Percentiles rank a stretch among this genome's conserved stretches.
Conservation (phyloP, 2,797 vertebrate genomes). For the Megaceryle alcyon region DNA sequence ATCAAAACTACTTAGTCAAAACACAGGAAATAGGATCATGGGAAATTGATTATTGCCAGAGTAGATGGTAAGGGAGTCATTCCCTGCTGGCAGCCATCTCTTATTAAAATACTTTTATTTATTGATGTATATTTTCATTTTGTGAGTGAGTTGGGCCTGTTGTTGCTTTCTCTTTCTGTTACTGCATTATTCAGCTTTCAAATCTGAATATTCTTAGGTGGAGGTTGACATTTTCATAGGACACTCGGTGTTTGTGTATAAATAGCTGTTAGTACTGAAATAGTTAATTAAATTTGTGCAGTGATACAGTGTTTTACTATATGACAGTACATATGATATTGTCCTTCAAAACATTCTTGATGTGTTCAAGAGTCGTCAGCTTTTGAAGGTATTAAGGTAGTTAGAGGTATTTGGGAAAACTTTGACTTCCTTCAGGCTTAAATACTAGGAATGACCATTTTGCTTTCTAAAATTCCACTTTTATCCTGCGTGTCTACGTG, state of each 20-base stretch:
- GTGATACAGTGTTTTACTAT: not conserved
- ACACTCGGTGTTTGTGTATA: not conserved
- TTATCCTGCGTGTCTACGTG: not conserved
- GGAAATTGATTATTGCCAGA: not conserved
- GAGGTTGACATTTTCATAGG: not conserved
- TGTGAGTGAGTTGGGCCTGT: not conserved
- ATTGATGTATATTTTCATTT: not conserved
- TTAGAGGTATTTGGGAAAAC: not conserved
- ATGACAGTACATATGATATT: not conserved
- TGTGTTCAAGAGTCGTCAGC: not conserved
- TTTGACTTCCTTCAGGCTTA: not conserved
- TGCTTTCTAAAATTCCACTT: not conserved
- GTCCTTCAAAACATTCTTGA: not conserved
- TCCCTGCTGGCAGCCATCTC: not conserved
- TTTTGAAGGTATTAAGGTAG: not conserved
- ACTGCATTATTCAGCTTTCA: not conserved
- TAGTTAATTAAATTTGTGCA: not conserved
- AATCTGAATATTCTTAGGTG: not conserved
- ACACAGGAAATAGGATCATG: not conserved
- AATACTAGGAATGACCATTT: not conserved
- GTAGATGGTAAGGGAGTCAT: not conserved
- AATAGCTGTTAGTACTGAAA: not conserved
- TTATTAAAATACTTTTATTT: not conserved
- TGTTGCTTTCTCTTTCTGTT: not conserved
- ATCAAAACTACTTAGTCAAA: not conserved